Percentiles rank a stretch among this genome's conserved stretches.
These are phyloP conservation scores for Anagrus nilaparvatae DNA, from an alignment of 1,140 invertebrate species.

Conservation along the genomic window DNA sequence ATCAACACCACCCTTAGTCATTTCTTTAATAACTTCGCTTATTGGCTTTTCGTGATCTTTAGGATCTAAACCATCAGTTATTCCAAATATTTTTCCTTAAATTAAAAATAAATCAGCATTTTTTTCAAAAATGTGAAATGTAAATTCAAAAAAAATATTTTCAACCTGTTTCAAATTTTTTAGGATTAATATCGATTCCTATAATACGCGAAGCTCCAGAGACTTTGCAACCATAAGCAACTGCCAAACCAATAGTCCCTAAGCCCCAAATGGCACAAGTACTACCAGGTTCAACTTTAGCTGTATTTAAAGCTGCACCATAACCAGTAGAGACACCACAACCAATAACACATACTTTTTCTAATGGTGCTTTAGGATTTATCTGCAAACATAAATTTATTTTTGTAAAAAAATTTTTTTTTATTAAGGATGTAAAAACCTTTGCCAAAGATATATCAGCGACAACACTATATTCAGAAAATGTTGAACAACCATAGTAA, in stretches of 20 bases:
- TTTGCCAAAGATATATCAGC: slow-evolving; percentile 89
- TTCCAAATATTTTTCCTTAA: slow-evolving; percentile 79
- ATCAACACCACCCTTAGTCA: slow-evolving; percentile 94
- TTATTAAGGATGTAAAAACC: slow-evolving; percentile 41
- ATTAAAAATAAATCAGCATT: slow-evolving; percentile 10
- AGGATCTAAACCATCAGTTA: slow-evolving; percentile 90
- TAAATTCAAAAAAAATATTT: slow-evolving; percentile 1
- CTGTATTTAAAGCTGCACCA: slow-evolving; percentile 88
- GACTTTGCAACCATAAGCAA: slow-evolving; percentile 81
- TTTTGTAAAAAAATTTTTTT: slow-evolving; percentile 3
- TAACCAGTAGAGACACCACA: slow-evolving; percentile 92
- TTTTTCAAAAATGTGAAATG: slow-evolving; percentile 11
- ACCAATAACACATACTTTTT: slow-evolving; percentile 91
- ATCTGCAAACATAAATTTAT: slow-evolving; percentile 33
- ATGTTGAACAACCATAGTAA: slow-evolving; percentile 98
- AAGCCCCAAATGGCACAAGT: slow-evolving; percentile 89
- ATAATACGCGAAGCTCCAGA: slow-evolving; percentile 88
- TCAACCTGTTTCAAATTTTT: slow-evolving; percentile 74
- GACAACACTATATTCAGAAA: slow-evolving; percentile 96
- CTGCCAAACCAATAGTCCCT: slow-evolving; percentile 93
- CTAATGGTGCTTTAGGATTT: slow-evolving; percentile 63
- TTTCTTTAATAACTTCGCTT: slow-evolving; percentile 80
- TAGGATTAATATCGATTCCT: slow-evolving; percentile 85
- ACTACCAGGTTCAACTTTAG: slow-evolving; percentile 76
- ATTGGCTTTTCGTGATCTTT: slow-evolving; percentile 71